Evolutionary conservation across 2,113 vertebrate genomes (phyloP).

Genomic region (Rhegmatorhina hoffmannsi): DNA sequence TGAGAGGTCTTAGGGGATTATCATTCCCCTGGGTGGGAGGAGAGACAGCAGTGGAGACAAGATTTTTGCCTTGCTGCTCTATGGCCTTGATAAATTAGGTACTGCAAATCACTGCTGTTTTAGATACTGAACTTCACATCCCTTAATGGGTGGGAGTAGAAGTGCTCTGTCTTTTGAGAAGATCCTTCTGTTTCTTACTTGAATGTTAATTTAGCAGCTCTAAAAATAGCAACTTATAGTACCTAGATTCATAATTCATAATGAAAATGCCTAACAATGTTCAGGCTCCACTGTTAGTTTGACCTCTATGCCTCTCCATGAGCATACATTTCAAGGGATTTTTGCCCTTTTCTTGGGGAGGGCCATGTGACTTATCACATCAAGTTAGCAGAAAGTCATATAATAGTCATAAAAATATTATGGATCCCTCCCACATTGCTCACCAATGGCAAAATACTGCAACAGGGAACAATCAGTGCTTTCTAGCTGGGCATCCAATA

Average conservation of each 20-base stretch:
- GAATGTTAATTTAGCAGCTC: constrained; percentile 11
- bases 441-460: constrained; percentile 12
- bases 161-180: constrained; percentile 8
- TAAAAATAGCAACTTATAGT: constrained; percentile 11
- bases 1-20: background rate
- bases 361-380: background rate
- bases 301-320: background rate
- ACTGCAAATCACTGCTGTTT: constrained; percentile 1
- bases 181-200: constrained; percentile 43
- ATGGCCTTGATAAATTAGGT: background rate
- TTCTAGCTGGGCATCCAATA: constrained; percentile 36
- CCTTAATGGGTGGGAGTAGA: background rate
- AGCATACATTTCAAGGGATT: background rate
- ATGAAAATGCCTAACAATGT: background rate
- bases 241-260: constrained; percentile 31
- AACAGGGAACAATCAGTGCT: constrained; percentile 23
- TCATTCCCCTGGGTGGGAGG: background rate
- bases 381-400: constrained; percentile 37
- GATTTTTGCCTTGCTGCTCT: background rate
- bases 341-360: background rate
- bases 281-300: background rate
- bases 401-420: constrained; percentile 57
- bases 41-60: background rate
- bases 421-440: constrained; percentile 48
- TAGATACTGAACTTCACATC: background rate